These are phyloP conservation scores for Medauroidea extradentata DNA, from an alignment of 1,140 invertebrate genomes.

Conservation along the genomic window DNA sequence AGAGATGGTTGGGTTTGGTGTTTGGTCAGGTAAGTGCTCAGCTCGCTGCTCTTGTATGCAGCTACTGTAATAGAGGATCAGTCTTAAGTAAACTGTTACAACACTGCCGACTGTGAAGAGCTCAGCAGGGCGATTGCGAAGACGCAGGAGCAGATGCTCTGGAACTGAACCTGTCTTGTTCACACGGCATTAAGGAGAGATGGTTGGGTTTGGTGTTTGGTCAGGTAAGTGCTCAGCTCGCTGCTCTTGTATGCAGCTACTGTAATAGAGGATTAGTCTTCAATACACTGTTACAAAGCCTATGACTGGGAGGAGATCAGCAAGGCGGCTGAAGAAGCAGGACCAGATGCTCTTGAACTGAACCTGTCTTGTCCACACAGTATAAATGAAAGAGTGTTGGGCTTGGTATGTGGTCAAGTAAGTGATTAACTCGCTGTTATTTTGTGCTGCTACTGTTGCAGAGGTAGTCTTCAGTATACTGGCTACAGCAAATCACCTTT, in stretches of 20 bases:
- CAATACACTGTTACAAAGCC: constrained; percentile 60
- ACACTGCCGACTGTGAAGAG: constrained; percentile 82
- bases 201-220: constrained; percentile 98
- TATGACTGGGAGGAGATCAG: constrained; percentile 86
- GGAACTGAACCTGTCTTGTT: constrained; percentile 95
- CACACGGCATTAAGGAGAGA: constrained; percentile 96
- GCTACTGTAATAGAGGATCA: neutral
- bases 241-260: neutral
- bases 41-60: neutral
- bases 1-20: constrained; percentile 95
- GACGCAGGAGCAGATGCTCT: constrained; percentile 87
- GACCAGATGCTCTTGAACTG: constrained; percentile 91
- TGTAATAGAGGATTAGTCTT: neutral
- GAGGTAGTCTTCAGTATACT: neutral
- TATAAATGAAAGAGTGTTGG: constrained; percentile 98
- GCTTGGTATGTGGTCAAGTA: constrained; percentile 93
- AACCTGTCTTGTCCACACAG: constrained; percentile 98
- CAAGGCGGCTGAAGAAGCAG: constrained; percentile 67
- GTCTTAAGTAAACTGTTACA: constrained; percentile 52
- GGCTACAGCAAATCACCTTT: constrained; percentile 93
- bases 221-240: constrained; percentile 56
- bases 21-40: constrained; percentile 77
- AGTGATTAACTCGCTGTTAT: constrained; percentile 6
- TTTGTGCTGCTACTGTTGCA: neutral
- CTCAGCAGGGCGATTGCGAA: constrained; percentile 72